Percentiles rank a stretch among this genome's conserved stretches.
Evolutionary conservation across 1,140 invertebrate genomes (phyloP).

Genomic region (Olivierus martensii): DNA sequence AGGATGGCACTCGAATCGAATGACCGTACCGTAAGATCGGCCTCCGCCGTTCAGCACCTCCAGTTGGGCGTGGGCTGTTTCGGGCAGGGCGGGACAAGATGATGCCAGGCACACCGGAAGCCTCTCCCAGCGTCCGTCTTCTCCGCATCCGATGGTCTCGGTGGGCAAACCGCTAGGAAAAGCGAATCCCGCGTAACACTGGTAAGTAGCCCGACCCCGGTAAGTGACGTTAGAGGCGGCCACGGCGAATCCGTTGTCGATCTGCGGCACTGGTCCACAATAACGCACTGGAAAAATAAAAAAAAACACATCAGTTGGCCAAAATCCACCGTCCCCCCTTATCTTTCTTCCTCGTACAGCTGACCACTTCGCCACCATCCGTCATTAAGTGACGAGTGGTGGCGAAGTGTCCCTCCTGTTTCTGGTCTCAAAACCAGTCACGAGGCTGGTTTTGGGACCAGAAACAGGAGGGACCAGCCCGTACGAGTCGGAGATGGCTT

Average conservation of each 20-base stretch:
- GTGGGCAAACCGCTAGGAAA: conserved; percentile 74
- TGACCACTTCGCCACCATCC: no score
- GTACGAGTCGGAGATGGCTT: no score
- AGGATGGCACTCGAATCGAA: conserved; percentile 83
- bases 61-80: conserved; percentile 76
- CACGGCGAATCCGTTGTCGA: conserved; percentile 93
- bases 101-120: conserved; percentile 82
- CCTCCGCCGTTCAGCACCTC: conserved; percentile 81
- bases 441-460: no score
- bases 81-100: conserved; percentile 72
- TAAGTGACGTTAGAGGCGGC: conserved; percentile 90
- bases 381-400: no score
- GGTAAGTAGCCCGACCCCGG: conserved; percentile 79
- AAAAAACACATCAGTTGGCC: no score
- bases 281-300: conserved; percentile 35
- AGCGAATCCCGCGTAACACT: conserved; percentile 91
- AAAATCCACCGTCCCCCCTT: no score
- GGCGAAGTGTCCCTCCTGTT: no score
- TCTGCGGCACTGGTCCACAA: conserved; percentile 92
- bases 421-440: no score
- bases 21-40: conserved; percentile 86
- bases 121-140: conserved; percentile 78
- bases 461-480: no score
- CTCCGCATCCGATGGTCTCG: conserved; percentile 74
- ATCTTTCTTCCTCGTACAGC: no score